Evolutionary conservation across 2,888 invertebrate genomes (phyloP).

Genomic region (Xiphydria camelus): DNA sequence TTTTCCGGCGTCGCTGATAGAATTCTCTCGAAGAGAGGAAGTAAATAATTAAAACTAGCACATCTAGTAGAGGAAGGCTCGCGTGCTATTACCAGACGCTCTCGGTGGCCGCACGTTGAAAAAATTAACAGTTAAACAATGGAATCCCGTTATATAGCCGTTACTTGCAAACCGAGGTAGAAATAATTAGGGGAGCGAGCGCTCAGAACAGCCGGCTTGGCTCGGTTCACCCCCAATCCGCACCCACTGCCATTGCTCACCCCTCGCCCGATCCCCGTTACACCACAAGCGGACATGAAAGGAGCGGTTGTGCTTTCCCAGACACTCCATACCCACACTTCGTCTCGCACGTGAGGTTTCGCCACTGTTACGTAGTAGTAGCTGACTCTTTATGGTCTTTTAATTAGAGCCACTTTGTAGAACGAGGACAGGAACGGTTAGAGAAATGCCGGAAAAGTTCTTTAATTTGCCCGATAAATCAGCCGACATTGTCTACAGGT

Average conservation of each 20-base stretch:
- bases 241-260: conserved; percentile 7
- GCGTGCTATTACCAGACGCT: conserved; percentile 32
- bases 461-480: conserved; percentile 50
- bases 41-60: conserved; percentile 36
- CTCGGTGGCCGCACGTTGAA: conserved; percentile 34
- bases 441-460: conserved; percentile 43
- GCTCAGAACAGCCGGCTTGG: conserved; percentile 18
- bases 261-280: not conserved
- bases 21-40: conserved; percentile 24
- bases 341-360: conserved; percentile 32
- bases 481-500: conserved; percentile 6
- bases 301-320: conserved; percentile 46
- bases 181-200: conserved; percentile 41
- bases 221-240: conserved; percentile 10
- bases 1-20: no score
- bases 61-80: conserved; percentile 19
- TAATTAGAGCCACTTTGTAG: conserved; percentile 50
- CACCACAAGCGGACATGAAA: conserved; percentile 45
- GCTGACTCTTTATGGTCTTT: conserved; percentile 49
- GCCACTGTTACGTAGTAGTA: conserved; percentile 36
- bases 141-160: conserved; percentile 42
- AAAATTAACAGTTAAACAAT: conserved; percentile 51
- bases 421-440: conserved; percentile 30
- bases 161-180: conserved; percentile 43
- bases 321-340: conserved; percentile 36